Base-by-base conservation (phyloP, 2,113 vertebrate genomes). In the Fregetta grallaria region DNA sequence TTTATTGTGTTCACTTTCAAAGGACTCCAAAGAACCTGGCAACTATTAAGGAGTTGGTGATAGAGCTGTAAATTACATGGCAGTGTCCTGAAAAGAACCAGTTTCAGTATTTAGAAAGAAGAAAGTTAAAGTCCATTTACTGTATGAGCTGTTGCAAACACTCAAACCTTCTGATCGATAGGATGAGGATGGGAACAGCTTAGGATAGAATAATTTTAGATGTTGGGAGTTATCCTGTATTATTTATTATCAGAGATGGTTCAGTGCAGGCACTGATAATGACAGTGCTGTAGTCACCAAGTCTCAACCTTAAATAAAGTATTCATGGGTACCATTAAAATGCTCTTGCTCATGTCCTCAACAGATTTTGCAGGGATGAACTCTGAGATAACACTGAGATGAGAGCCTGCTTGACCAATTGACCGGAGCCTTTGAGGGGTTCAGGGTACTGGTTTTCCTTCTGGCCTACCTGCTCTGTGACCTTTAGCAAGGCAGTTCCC, bases 1-100 rank as follows among this genome's bases (percentile, higher is more conserved):
- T 96, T 95, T 94, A 94, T 89, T 75, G 92, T 91, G 80, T 63
- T 97, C 68, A 50, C 56, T 97, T 96, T 96, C 83, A 95, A 95
- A 95, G 79, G 58, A 76, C 86, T 93, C 84, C 88, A 75, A 68
- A 97, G 94, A 91, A 86, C 75, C 75, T 97, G 95, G 95, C 86
- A 94, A 53, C 78, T 89, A 74, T 84, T 82, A 84, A 72, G 36
- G 86, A 92, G 42, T 8, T 92, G 78, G 72, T 91, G 94, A 76
- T 67, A 77, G 72, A 89, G 63, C 91, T 95, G 94, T 95, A 95
- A 95, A 94, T 97, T 90, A 92, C 72, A 55, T 32, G 92, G 55
- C 84, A 76, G 80, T 45, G 61, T 73, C 89, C 78, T 80, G 94
- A 55, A 88, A 94, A 92, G 53, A 88, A 42, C 45, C 62, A 34